These are phyloP conservation scores for Theonella swinhoei DNA, from an alignment of 37 sponge, comb jelly and placozoan genomes.

Conservation along the genomic window DNA sequence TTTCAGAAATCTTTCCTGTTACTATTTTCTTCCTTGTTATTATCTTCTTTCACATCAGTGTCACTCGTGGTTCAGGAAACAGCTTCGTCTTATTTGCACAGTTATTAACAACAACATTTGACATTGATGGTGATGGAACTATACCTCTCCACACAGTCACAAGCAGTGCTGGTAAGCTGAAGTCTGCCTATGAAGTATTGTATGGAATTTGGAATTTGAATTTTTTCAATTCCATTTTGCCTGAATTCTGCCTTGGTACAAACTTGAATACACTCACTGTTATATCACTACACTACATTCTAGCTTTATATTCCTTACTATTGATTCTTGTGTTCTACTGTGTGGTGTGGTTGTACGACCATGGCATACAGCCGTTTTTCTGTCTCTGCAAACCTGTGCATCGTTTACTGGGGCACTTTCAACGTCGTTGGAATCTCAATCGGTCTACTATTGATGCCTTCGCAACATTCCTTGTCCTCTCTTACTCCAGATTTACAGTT, in stretches of 20 bases:
- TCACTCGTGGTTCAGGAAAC: constrained; percentile 72
- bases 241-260: constrained; percentile 20
- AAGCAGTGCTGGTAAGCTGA: not conserved
- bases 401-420: constrained; percentile 5
- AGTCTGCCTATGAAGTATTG: not conserved
- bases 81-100: constrained; percentile 76
- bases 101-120: constrained; percentile 31
- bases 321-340: constrained; percentile 23
- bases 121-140: constrained; percentile 40
- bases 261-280: constrained; percentile 15
- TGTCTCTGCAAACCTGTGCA: constrained; percentile 12
- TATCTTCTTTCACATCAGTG: constrained; percentile 61
- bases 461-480: constrained; percentile 52
- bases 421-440: constrained; percentile 30
- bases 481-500: constrained; percentile 51
- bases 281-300: too few relatives aligned
- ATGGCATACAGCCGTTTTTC: constrained; percentile 2
- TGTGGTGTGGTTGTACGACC: constrained; percentile 23
- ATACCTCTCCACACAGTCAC: not conserved
- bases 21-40: constrained; percentile 52
- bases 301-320: constrained; percentile 48
- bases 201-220: constrained; percentile 78
- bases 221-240: constrained; percentile 36
- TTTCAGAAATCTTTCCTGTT: constrained; percentile 53
- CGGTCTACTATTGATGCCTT: too few relatives aligned